Evolutionary conservation across 1,140 invertebrate genomes (phyloP).

Genomic region (Leptestheria dahalacensis): DNA sequence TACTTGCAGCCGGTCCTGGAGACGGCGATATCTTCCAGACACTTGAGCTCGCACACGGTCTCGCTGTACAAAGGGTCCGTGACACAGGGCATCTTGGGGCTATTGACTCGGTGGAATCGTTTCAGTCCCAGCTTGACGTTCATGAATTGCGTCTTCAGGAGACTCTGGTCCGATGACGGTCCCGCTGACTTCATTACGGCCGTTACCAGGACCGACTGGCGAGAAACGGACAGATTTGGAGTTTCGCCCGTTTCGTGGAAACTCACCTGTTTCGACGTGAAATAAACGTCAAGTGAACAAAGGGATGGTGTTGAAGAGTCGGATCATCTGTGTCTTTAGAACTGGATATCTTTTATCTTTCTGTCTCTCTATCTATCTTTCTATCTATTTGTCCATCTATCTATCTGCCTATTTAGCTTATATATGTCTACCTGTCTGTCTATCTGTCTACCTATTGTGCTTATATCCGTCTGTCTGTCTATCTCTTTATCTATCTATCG

Average conservation of each 20-base stretch:
- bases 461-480: too few species aligned
- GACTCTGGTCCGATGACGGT: neutral
- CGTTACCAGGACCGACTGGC: neutral
- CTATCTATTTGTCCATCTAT: too few species aligned
- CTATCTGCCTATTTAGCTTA: too few species aligned
- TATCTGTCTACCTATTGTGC: too few species aligned
- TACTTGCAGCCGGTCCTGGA: constrained; percentile 1
- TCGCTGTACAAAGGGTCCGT: neutral
- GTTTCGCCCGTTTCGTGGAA: neutral
- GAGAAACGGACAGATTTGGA: neutral
- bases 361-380: too few species aligned
- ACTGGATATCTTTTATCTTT: too few species aligned
- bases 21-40: neutral
- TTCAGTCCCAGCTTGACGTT: neutral
- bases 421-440: too few species aligned
- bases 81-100: neutral
- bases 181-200: neutral
- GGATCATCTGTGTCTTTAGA: too few species aligned
- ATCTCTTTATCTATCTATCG: too few species aligned
- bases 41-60: neutral
- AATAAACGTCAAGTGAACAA: too few species aligned
- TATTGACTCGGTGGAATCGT: neutral
- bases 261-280: neutral
- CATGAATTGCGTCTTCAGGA: constrained; percentile 1
- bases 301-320: too few species aligned